phyloP scores from a whole-genome alignment of 2,888 invertebrate genomes.

The Napeogenes inachia region DNA sequence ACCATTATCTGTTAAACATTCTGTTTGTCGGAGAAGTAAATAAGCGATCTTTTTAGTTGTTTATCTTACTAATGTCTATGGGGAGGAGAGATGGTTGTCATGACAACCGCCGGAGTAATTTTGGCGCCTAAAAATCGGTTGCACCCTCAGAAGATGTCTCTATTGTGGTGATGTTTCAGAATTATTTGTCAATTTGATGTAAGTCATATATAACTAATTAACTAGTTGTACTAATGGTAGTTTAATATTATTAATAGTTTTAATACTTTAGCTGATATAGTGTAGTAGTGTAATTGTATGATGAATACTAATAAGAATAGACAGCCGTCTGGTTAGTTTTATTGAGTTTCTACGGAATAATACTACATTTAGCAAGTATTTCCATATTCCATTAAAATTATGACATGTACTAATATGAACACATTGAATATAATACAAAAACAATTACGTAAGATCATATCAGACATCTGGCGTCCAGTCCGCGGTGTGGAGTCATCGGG shows the following conservation, averaged over 20 bases:
- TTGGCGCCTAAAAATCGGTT: slow-evolving; percentile 43
- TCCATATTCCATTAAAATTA: too few species aligned
- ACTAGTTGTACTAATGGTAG: too few species aligned
- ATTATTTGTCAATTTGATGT: neutral
- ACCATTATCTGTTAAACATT: neutral
- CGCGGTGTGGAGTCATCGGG: slow-evolving; percentile 21
- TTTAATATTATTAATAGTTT: too few species aligned
- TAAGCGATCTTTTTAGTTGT: too few species aligned
- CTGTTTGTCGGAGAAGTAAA: neutral
- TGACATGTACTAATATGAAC: neutral
- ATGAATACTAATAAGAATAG: too few species aligned
- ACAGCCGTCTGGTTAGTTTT: too few species aligned
- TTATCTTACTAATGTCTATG: slow-evolving; percentile 9
- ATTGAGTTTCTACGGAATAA: too few species aligned
- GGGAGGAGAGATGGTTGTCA: slow-evolving; percentile 38
- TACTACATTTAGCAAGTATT: too few species aligned
- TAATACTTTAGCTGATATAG: too few species aligned
- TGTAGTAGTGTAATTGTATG: too few species aligned
- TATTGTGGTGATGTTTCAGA: neutral
- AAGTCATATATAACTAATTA: too few species aligned
- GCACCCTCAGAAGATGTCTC: neutral
- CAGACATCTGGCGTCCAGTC: slow-evolving; percentile 32
- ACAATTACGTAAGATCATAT: slow-evolving; percentile 29
- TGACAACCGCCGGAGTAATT: slow-evolving; percentile 50
- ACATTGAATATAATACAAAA: slow-evolving; percentile 8